These are phyloP conservation scores for Myiozetetes cayanensis DNA, from an alignment of 2,113 vertebrate species.

Conservation along the genomic window DNA sequence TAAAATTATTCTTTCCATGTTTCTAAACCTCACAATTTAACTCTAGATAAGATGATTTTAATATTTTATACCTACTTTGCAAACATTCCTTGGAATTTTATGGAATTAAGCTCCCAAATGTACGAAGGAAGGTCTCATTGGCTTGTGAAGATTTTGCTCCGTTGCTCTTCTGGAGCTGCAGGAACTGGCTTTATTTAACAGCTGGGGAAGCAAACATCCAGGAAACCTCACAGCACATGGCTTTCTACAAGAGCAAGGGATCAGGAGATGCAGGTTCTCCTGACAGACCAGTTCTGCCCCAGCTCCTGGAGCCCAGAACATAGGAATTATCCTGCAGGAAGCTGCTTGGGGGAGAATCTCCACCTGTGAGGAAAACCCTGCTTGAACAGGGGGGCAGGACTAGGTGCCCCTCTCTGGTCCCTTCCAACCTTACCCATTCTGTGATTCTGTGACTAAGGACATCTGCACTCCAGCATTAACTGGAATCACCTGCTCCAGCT, in stretches of 20 bases:
- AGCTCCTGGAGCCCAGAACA: fast-evolving
- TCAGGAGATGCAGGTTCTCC: neutral
- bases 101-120: neutral
- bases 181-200: neutral
- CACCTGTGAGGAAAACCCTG: neutral
- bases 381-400: neutral
- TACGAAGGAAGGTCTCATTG: neutral
- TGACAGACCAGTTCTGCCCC: neutral
- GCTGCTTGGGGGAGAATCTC: neutral
- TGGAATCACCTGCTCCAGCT: neutral
- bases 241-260: neutral
- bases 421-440: neutral
- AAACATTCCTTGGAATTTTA: neutral
- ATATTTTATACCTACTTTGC: neutral
- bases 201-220: fast-evolving
- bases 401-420: neutral
- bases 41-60: neutral
- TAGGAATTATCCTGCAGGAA: neutral
- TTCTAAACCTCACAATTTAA: neutral
- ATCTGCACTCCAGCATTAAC: neutral
- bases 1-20: neutral
- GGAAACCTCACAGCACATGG: neutral
- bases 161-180: neutral
- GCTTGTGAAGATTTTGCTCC: neutral
- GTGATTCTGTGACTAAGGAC: neutral